Evolutionary conservation across 2,888 invertebrate species (phyloP).

Genomic region (Selenia dentaria): DNA sequence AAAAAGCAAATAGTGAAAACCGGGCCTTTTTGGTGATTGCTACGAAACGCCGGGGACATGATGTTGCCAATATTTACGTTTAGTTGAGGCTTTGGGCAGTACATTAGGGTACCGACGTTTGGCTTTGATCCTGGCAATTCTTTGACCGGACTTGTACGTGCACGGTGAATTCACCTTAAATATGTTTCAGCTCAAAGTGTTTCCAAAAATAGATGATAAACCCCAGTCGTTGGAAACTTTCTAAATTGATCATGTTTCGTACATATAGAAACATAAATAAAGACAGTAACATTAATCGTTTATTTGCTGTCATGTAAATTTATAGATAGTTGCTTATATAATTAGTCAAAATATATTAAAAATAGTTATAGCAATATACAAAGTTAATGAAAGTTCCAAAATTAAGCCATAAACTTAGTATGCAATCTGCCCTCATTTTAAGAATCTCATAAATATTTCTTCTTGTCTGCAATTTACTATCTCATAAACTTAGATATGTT

Average conservation of each 20-base stretch:
- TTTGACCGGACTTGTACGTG: slow-evolving; percentile 53
- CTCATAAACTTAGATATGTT: slow-evolving; percentile 75
- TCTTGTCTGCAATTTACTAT: slow-evolving; percentile 57
- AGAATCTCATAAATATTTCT: slow-evolving; percentile 65
- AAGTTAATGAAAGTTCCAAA: slow-evolving; percentile 6
- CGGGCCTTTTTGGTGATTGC: slow-evolving; percentile 32
- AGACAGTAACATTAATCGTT: no score
- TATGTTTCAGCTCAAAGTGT: slow-evolving; percentile 44
- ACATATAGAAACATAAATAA: no score
- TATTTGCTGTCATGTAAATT: no score
- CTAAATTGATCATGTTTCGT: no score
- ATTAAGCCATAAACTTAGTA: slow-evolving; percentile 44
- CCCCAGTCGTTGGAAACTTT: slow-evolving; percentile 4
- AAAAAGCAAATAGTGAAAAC: slow-evolving; percentile 20
- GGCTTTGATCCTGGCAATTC: slow-evolving; percentile 55
- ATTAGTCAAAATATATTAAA: no score
- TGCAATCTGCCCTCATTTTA: slow-evolving; percentile 58
- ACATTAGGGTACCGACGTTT: slow-evolving; percentile 41
- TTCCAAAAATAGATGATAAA: slow-evolving; percentile 33
- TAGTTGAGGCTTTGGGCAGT: slow-evolving; percentile 40
- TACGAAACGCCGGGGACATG: slow-evolving; percentile 34
- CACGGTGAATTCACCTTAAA: slow-evolving; percentile 53
- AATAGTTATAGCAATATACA: no score
- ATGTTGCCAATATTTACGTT: slow-evolving; percentile 54
- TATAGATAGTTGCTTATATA: no score